Evolutionary conservation across 2,888 invertebrate species (phyloP).

Genomic region (Eudemis profundana): DNA sequence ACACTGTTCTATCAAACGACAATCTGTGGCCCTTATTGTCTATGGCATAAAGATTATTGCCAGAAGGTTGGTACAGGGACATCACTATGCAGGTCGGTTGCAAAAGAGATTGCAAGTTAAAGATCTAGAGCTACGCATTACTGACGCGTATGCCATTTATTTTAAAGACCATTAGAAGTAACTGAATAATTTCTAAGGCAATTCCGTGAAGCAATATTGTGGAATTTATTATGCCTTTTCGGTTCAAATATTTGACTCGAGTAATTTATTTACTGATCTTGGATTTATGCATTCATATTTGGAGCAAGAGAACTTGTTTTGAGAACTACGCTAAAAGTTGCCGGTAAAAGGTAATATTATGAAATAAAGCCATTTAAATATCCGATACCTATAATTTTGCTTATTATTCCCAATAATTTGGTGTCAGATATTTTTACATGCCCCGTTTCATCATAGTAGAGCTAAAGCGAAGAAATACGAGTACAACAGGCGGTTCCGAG

Average conservation of each 20-base stretch:
- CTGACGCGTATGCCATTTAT: slow-evolving; percentile 24
- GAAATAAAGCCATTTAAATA: no score
- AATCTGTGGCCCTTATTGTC: slow-evolving; percentile 44
- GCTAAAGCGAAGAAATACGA: no score
- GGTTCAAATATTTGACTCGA: neutral
- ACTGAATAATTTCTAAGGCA: slow-evolving; percentile 6
- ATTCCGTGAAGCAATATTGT: slow-evolving; percentile 9
- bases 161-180: slow-evolving; percentile 15
- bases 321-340: neutral
- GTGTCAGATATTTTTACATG: no score
- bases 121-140: slow-evolving; percentile 27
- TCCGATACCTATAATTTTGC: no score
- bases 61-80: slow-evolving; percentile 50
- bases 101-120: slow-evolving; percentile 46
- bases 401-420: no score
- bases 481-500: no score
- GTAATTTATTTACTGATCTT: neutral
- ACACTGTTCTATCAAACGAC: slow-evolving; percentile 30
- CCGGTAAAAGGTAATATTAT: no score
- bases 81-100: slow-evolving; percentile 60
- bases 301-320: neutral
- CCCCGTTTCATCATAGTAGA: no score
- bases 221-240: neutral
- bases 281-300: neutral
- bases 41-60: slow-evolving; percentile 47